Evolutionary conservation across 2,888 invertebrate species (phyloP), one percentile per base, ranked within the genome.

Genomic region (Bugula neritina): DNA sequence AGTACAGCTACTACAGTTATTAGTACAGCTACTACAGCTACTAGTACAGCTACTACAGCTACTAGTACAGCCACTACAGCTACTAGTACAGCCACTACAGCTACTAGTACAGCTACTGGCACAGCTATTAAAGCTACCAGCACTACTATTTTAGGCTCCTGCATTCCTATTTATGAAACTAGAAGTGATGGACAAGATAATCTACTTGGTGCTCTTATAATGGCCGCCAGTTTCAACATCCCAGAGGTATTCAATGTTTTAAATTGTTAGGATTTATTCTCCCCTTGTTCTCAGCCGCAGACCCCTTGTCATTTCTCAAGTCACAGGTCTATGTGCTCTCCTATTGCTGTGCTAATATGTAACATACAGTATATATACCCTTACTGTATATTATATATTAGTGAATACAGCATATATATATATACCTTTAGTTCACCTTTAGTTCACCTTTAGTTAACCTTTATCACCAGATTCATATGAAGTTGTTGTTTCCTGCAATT

Each of bases 151-250:
- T 23, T 29, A 54, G 52, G 43, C 25, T 17, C 82, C 21, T 78
- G 93, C 90, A 91, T 96, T 76, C 94, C 97, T 1, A 91, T 98
- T 76, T 95, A 94, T 81, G 95, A 97, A 82, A 89, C 92, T 0
- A 88, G 96, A 29, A 94, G 92, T 77, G 98, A 98, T 81, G 98
- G 96, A 0, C 88, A 92, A 74, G 93, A 94, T 77, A 98, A 98
- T 83, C 92, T 98, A 75, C 88, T 95, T 23, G 90, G 92, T 0
- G 92, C 97, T 0, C 85, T 98, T 21, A 89, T 96, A 54, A 89
- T 97, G 43, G 95, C 97, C 5, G 94, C 93, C 1, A 90, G 90
- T 76, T 91, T 91, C 78, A 89, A 89, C 74, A 93, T 98, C 75
- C 94, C 95, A 0, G 98, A 98, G 86, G 97, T 97, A 0, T 90